These are phyloP conservation scores for Cassiopea andromeda DNA, from an alignment of 30 jellyfish, hydroid and myxozoan species.

Conservation along the genomic window DNA sequence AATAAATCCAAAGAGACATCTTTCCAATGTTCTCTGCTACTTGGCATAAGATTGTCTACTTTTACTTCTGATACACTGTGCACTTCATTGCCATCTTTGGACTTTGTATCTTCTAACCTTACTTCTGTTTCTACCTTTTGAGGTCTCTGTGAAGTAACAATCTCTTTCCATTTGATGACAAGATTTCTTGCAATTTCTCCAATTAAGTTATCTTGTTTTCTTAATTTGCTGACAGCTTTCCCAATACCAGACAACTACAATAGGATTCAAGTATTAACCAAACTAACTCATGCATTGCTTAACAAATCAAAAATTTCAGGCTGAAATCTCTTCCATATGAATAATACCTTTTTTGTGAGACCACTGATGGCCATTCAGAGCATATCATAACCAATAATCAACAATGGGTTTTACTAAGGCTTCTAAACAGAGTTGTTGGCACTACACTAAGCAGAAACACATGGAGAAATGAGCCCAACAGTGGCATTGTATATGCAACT, in stretches of 20 bases:
- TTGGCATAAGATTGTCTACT: background rate
- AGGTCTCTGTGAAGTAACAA: conserved; percentile 9
- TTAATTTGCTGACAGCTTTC: conserved; percentile 55
- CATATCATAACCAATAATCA: no score
- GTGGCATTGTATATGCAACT: no score
- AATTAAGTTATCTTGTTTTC: conserved; percentile 57
- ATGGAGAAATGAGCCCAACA: no score
- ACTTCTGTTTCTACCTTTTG: background rate
- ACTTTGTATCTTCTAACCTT: background rate
- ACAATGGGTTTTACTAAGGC: no score
- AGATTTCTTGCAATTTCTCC: conserved; percentile 63
- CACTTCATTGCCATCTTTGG: background rate
- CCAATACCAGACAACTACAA: conserved; percentile 79
- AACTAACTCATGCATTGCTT: background rate
- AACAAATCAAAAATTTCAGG: no score
- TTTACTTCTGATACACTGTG: no score
- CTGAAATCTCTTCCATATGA: no score
- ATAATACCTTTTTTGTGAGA: no score
- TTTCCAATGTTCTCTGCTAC: conserved; percentile 48
- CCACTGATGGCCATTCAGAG: no score
- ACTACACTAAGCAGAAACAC: no score
- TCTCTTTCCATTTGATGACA: conserved; percentile 66
- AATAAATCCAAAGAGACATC: conserved; percentile 54
- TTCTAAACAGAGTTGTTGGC: no score
- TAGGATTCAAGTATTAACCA: background rate